Base-by-base conservation (phyloP, 2,888 invertebrate species). In the Noctua janthina region DNA sequence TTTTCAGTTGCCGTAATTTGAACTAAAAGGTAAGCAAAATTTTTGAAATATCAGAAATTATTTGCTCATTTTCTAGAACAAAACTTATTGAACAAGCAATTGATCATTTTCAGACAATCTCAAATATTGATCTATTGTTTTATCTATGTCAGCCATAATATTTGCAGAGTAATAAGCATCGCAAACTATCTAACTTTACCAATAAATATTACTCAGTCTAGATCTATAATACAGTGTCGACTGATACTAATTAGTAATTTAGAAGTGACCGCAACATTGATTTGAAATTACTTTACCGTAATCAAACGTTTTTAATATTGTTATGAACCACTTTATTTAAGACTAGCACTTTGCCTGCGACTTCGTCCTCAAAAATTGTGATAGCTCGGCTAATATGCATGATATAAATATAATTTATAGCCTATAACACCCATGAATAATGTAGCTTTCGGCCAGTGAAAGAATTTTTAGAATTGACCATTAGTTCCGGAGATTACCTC, bases 11-110 rank as follows among this genome's bases (percentile, higher is more conserved):
- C 69, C 29, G 66, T 84, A 84, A 87, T 87, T 83, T 76, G 51
- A 79, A 79, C 76, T 84, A 78, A 79, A 79, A 85, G 75, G 84
- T 74, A 87, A 76, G 56, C n/a, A 76, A 87, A 87, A 87, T 23
- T 84, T 85, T 87, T 56, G 62, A 87, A 87, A 79, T 87, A 84
- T 75, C 59, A 39, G 49, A 84, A 83, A 79, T 62, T 78, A 76
- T 84, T 87, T 85, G 73, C 70, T 78, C 79, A 76, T 87, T 84
- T 76, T 62, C 56, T 17, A 70, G 56, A 83, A 85, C 74, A 75
- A 84, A 87, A 69, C 84, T 67, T 85, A 78, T 78, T 87, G 75
- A 79, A 84, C 75, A 84, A 83, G 73, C 84, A 78, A 85, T 84
- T 84, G 85, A 84, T 87, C 79, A 85, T 76, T 87, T 67, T 68